These are phyloP conservation scores for Salvelinus sp. DNA, from an alignment of 2,113 vertebrate genomes.

Conservation along the genomic window DNA sequence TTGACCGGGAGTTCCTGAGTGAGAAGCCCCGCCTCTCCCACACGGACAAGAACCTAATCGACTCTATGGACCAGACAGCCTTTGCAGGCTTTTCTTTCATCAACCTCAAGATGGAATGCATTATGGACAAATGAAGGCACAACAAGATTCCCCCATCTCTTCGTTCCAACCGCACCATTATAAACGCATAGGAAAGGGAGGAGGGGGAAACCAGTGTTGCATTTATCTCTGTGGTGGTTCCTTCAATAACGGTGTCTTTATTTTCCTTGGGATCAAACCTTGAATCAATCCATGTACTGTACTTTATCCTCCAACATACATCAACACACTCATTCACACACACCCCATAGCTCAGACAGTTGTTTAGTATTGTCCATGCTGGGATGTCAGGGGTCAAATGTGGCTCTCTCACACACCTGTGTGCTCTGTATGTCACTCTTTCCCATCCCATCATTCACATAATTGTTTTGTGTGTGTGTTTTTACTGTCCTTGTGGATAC, in stretches of 20 bases:
- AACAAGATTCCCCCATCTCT: conserved; percentile 2
- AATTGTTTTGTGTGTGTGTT: neutral
- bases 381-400: neutral
- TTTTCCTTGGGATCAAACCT: conserved; percentile 41
- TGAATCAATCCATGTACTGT: conserved; percentile 51
- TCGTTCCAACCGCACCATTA: neutral
- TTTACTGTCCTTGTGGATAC: neutral
- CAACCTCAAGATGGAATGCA: conserved; percentile 85
- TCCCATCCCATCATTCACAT: neutral
- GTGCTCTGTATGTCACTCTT: conserved; percentile 6
- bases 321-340: neutral
- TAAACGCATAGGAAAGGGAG: neutral
- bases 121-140: conserved; percentile 77
- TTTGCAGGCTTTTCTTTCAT: conserved; percentile 93
- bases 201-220: conserved; percentile 30
- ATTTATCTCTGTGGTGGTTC: conserved; percentile 22
- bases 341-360: neutral
- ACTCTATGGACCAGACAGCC: conserved; percentile 92
- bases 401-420: neutral
- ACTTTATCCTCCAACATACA: conserved; percentile 29
- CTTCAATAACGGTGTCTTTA: conserved; percentile 14
- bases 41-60: conserved; percentile 90
- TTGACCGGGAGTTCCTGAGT: conserved; percentile 92
- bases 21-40: conserved; percentile 91
- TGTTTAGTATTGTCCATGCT: neutral